Evolutionary conservation across 2,113 vertebrate genomes (phyloP).

Genomic region (Mesoclemmys tuberculata): DNA sequence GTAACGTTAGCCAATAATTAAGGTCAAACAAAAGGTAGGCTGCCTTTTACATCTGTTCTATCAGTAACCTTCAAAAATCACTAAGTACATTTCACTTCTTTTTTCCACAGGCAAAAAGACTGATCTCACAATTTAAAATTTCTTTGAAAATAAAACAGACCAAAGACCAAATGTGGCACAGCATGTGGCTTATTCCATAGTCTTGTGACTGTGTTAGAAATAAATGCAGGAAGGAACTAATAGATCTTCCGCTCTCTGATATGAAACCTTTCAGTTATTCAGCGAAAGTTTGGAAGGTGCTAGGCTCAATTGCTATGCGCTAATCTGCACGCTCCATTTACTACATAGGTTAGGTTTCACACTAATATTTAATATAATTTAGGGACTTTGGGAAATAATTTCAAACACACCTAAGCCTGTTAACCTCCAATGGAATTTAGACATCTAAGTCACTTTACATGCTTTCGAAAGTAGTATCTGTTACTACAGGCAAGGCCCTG

Average conservation of each 20-base stretch:
- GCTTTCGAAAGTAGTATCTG: rapidly evolving
- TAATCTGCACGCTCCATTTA: rapidly evolving
- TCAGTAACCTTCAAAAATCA: background rate
- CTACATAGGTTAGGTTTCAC: rapidly evolving
- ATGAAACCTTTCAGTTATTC: background rate
- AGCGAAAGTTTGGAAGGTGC: background rate
- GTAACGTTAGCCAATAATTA: background rate
- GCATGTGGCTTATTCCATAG: background rate
- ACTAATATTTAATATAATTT: background rate
- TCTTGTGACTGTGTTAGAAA: background rate
- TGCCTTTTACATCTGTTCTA: background rate
- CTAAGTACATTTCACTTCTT: background rate
- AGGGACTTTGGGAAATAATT: background rate
- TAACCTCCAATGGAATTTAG: background rate
- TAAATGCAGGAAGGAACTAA: background rate
- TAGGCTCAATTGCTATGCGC: rapidly evolving
- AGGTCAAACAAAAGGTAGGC: rapidly evolving
- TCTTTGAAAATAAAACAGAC: background rate
- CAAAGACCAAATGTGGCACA: background rate
- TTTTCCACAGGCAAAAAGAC: background rate
- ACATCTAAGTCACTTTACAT: background rate
- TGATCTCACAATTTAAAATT: background rate
- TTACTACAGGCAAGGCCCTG: background rate
- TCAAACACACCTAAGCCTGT: background rate
- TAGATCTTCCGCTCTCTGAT: background rate